A percentile compares a stretch with the other conserved stretches of the same genome.
Conservation (phyloP, 2,113 vertebrate species). For the Paramisgurnus dabryanus region DNA sequence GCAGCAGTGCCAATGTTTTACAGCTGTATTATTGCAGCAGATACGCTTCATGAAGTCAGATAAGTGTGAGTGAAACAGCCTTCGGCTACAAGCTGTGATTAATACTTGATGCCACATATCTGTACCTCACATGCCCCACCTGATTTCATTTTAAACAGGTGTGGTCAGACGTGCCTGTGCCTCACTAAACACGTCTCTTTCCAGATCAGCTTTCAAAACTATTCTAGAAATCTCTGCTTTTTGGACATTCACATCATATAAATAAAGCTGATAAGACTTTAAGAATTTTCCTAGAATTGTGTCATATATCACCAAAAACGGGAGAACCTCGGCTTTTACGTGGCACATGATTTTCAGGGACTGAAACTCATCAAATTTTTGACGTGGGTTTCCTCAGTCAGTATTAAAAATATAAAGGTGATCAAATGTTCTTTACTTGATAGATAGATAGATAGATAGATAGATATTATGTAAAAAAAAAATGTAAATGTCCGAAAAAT, state of each 20-base stretch:
- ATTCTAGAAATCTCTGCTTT: background rate
- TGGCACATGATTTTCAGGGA: no score
- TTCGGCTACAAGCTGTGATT: conserved; percentile 14
- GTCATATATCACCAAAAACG: no score
- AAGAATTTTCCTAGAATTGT: no score
- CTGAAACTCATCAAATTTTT: no score
- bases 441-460: no score
- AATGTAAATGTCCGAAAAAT: no score
- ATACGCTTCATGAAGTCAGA: background rate
- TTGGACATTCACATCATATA: background rate
- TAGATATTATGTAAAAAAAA: no score
- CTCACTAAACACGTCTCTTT: background rate
- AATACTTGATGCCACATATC: conserved; percentile 10
- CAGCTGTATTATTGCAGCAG: background rate
- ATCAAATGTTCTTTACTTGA: no score
- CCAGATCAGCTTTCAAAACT: background rate
- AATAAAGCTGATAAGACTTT: no score
- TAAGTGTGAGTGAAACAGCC: conserved; percentile 13
- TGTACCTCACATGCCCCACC: conserved; percentile 32
- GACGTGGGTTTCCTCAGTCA: no score
- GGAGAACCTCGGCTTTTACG: no score
- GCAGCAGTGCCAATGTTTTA: background rate
- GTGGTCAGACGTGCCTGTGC: background rate
- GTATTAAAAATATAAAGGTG: no score
- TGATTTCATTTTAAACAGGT: background rate